Base-by-base conservation (phyloP, 2,113 vertebrate genomes). In the Setophaga petechia region DNA sequence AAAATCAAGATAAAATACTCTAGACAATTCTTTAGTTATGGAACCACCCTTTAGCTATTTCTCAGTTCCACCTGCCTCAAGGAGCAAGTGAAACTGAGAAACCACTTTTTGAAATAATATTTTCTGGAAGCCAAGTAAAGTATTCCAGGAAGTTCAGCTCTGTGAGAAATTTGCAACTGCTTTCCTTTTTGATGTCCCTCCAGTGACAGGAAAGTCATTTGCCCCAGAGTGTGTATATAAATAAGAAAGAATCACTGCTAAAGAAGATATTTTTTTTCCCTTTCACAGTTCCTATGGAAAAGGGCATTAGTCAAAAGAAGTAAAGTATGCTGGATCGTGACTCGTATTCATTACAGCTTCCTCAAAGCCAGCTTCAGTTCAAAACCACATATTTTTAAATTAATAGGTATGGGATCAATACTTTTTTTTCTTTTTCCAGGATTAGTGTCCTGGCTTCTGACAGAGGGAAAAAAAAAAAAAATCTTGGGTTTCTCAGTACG, bases 161-260 rank as follows among this genome's bases (percentile, higher is more conserved):
- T 68, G 61, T 30, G 15, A 92, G 52, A 95, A 95, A 93, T 95
- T 92, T 94, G 89, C 69, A 75, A 61, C 44, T 47, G 31, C 52
- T 94, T 97, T 89, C 46, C 65, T 94, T 94, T 96, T 94, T 94
- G 91, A 94, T 79, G 71, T 87, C 91, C 76, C 84, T 94, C 73
- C 33, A 74, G 88, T 95, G 83, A 94, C 79, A 84, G 79, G 35
- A 81, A 93, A 92, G 83, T 71, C 79, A 95, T 95, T 94, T 93
- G 89, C 79, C 93, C 83, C 69, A 92, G 86, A 43, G 57, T 93
- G 61, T 84, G 69, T 95, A 75, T 84, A 86, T 87, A 90, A 96
- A 97, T 94, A 93, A 84, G 61, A 92, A 92, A 94, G 73, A 78
- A 87, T 84, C 94, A 90, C 47, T 0, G 37, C 24, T 31, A 61